Base-by-base conservation (phyloP, 2,888 invertebrate species). In the Thymelicus sylvestris region DNA sequence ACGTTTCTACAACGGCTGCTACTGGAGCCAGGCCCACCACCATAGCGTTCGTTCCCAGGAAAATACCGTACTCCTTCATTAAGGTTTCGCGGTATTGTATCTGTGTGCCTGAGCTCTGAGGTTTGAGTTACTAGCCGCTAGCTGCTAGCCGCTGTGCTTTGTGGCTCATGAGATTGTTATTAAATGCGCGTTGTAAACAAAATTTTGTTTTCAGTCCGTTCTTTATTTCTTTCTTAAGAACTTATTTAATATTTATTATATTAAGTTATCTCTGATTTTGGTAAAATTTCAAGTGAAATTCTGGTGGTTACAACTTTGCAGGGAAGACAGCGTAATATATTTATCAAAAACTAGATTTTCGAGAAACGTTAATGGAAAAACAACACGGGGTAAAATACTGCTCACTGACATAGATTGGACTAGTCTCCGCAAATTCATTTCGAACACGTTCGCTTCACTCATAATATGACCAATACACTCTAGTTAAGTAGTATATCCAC, bases 71-170 rank as follows among this genome's bases (percentile, higher is more conserved):
- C 57, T 52, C 67, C 66, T 67, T 75, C 72, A 73, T 76, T 74
- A 76, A 70, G 59, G 72, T 76, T 76, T 75, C 74, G 72, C 72
- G 71, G 74, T 76, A 75, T 72, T 73, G 47, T 66, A 69, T 68
- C 31, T 39, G 52, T 55, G 55, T 55, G 6, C 24, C 41, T 67
- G 52, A 61, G 62, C 8, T 50, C 64, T 67, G 52, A 62, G 68
- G 68, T 68, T 68, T 73, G 62, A 55, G 67, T 72, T 57, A 67
- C 67, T 73, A 60, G 50, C 39, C 12, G 61, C 44, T 41, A 41
- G 8, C 50, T 19, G 52, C 38, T 48, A 19, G 7, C 15, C 31
- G 31, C 38, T 19, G 41, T 2, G 44, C n/a, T 62, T 55, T n/a
- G 62, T 44, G 50, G 67, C 52, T 50, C 7, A 31, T 13, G 31